phyloP scores from a whole-genome alignment of 2,888 invertebrate species.

The Eledone cirrhosa region DNA sequence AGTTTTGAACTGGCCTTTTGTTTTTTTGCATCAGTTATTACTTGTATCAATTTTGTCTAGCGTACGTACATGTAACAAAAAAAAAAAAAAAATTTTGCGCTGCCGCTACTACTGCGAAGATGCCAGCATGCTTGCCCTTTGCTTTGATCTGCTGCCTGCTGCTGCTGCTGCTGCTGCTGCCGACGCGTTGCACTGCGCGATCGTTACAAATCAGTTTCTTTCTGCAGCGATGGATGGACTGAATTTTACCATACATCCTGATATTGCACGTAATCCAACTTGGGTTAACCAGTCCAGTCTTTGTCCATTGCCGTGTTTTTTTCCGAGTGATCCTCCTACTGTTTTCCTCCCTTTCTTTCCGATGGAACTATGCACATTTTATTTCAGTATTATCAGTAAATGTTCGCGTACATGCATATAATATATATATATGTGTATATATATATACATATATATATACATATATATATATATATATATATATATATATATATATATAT shows the following conservation, averaged over 20 bases:
- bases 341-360: conserved; percentile 21
- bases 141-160: conserved; percentile 28
- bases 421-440: too few species aligned
- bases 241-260: conserved; percentile 25
- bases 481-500: too few species aligned
- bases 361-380: conserved; percentile 23
- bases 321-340: conserved; percentile 26
- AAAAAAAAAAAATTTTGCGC: conserved; percentile 28
- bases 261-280: conserved; percentile 24
- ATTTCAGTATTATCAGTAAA: not conserved
- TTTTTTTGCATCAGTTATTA: conserved; percentile 28
- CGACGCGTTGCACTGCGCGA: conserved; percentile 29
- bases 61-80: conserved; percentile 29
- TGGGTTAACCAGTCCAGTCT: conserved; percentile 27
- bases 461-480: too few species aligned
- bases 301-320: conserved; percentile 28
- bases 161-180: conserved; percentile 13
- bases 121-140: conserved; percentile 30
- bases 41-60: conserved; percentile 28
- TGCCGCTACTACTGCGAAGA: conserved; percentile 28
- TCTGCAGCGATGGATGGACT: conserved; percentile 29
- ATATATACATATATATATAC: too few species aligned
- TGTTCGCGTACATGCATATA: too few species aligned
- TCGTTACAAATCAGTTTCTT: conserved; percentile 29
- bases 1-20: conserved; percentile 30